phyloP scores from a whole-genome alignment of 92 coral and sea anemone genomes.

The Metridium senile region DNA sequence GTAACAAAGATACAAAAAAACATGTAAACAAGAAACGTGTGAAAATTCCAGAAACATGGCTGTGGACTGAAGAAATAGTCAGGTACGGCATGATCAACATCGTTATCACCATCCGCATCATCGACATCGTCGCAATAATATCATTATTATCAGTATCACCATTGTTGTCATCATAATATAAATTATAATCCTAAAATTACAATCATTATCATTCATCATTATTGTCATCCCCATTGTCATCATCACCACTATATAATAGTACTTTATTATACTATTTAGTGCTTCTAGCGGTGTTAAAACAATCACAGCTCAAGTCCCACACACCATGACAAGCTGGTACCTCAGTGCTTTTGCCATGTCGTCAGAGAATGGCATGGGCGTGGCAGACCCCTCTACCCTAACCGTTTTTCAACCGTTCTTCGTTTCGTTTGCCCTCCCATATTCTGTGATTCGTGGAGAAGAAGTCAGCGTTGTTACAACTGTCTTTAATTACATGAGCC shows the following conservation, averaged over 20 bases:
- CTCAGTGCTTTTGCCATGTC: slow-evolving; percentile 91
- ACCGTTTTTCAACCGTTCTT: slow-evolving; percentile 87
- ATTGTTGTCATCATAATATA: background rate
- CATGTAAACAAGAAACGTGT: slow-evolving; percentile 23
- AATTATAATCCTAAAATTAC: too few species aligned
- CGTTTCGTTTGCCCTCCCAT: slow-evolving; percentile 84
- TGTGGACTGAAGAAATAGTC: slow-evolving; percentile 82
- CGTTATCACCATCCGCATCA: too few species aligned
- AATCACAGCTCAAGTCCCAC: slow-evolving; percentile 77
- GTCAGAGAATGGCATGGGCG: slow-evolving; percentile 72
- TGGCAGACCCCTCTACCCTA: slow-evolving; percentile 69
- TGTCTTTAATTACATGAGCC: slow-evolving; percentile 81
- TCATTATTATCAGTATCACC: background rate
- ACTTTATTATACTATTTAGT: slow-evolving; percentile 14
- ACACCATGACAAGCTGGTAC: slow-evolving; percentile 90
- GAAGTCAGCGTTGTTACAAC: slow-evolving; percentile 78
- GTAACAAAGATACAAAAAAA: background rate
- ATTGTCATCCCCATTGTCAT: too few species aligned
- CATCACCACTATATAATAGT: too few species aligned
- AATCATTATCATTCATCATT: too few species aligned
- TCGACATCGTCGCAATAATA: background rate
- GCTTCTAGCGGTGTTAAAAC: slow-evolving; percentile 50
- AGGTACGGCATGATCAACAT: slow-evolving; percentile 43
- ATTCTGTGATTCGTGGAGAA: slow-evolving; percentile 93
- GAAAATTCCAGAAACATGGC: slow-evolving; percentile 91